Evolutionary conservation across 2,888 invertebrate genomes (phyloP).

Genomic region (Drosophila nigricruria): DNA sequence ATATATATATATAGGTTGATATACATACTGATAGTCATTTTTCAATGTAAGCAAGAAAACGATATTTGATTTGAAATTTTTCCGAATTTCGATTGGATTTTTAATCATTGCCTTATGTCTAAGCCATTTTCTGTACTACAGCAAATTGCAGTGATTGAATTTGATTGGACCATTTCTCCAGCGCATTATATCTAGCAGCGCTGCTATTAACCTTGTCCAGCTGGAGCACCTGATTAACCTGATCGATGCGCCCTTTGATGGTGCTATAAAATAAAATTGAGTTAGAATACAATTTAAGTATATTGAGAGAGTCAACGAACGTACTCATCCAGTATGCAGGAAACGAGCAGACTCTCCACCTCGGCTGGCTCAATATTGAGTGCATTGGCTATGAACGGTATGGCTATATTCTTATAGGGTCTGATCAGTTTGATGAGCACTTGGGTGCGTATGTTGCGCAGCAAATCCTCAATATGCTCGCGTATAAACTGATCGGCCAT

Average conservation of each 20-base stretch:
- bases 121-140: constrained; percentile 97
- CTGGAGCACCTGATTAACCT: constrained; percentile 97
- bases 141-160: constrained; percentile 94
- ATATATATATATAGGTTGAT: background rate
- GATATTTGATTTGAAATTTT: constrained; percentile 8
- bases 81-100: constrained; percentile 20
- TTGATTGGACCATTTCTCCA: constrained; percentile 98
- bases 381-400: constrained; percentile 98
- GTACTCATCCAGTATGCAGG: constrained; percentile 98
- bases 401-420: constrained; percentile 98
- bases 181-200: constrained; percentile 94
- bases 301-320: constrained; percentile 83
- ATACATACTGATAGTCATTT: no score
- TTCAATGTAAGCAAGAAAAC: background rate
- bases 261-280: constrained; percentile 86
- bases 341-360: constrained; percentile 97
- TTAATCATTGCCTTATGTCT: constrained; percentile 65
- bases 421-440: constrained; percentile 98
- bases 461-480: constrained; percentile 98
- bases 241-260: constrained; percentile 94
- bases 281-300: background rate
- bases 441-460: constrained; percentile 98
- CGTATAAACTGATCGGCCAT: constrained; percentile 99
- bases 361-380: constrained; percentile 96
- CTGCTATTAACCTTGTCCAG: constrained; percentile 92